These are phyloP conservation scores for Ceratothoa steindachneri DNA, from an alignment of 2,888 invertebrate species.

Conservation along the genomic window DNA sequence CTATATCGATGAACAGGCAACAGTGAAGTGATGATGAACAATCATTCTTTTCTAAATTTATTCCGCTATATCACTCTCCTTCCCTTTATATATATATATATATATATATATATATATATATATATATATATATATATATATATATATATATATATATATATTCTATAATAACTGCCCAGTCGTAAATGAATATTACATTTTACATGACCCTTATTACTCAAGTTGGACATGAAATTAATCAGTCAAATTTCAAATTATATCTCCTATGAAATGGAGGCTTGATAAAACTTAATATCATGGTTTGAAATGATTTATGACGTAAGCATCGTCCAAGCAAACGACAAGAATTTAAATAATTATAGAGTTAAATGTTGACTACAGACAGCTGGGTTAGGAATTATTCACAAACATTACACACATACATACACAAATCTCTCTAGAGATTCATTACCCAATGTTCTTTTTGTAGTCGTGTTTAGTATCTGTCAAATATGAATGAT, in stretches of 20 bases:
- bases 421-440: too few species aligned
- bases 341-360: constrained; percentile 13
- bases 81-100: background rate
- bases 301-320: constrained; percentile 2
- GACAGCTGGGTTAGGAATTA: background rate
- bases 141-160: background rate
- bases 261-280: background rate
- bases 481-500: too few species aligned
- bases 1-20: too few species aligned
- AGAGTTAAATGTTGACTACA: background rate
- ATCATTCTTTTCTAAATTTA: background rate
- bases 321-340: constrained; percentile 4
- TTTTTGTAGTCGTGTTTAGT: too few species aligned
- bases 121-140: background rate
- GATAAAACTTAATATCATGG: constrained; percentile 9
- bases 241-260: constrained; percentile 8
- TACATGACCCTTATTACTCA: background rate
- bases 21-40: too few species aligned
- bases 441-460: too few species aligned
- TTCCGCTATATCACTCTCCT: background rate
- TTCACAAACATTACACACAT: too few species aligned
- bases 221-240: constrained; percentile 4
- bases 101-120: background rate
- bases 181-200: background rate
- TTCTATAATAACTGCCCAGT: background rate